Evolutionary conservation across 2,797 vertebrate species (phyloP).

Genomic region (Tragelaphus eurycerus): DNA sequence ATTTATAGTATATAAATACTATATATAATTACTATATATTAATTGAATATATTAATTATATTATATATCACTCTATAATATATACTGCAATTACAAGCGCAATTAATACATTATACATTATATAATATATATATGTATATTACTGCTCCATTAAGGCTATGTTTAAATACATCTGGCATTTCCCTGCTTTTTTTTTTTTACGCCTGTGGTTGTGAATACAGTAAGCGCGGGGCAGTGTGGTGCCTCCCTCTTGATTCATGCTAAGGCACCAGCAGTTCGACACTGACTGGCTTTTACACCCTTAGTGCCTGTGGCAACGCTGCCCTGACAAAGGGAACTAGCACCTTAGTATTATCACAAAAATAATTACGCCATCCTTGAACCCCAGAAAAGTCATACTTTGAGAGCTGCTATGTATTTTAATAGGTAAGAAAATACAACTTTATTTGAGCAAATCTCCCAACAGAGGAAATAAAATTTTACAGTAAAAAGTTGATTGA

Average conservation of each 20-base stretch:
- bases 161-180: background rate
- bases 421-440: background rate
- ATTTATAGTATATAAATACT: background rate
- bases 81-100: background rate
- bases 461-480: background rate
- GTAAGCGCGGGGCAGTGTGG: fast-evolving
- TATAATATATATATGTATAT: background rate
- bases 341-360: too few relatives aligned
- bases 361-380: background rate
- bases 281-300: fast-evolving
- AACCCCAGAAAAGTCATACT: background rate
- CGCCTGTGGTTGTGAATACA: fast-evolving
- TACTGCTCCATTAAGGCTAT: background rate
- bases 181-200: background rate
- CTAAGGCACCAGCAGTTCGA: fast-evolving
- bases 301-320: fast-evolving
- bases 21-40: background rate
- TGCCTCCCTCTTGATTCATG: fast-evolving
- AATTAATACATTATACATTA: background rate
- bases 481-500: background rate
- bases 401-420: background rate
- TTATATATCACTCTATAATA: background rate
- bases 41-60: background rate
- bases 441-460: background rate
- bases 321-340: background rate